A percentile compares a stretch with the other conserved stretches of the same genome.
These are phyloP conservation scores for Prolemur simus DNA, from an alignment of 2,113 vertebrate species.

Conservation along the genomic window DNA sequence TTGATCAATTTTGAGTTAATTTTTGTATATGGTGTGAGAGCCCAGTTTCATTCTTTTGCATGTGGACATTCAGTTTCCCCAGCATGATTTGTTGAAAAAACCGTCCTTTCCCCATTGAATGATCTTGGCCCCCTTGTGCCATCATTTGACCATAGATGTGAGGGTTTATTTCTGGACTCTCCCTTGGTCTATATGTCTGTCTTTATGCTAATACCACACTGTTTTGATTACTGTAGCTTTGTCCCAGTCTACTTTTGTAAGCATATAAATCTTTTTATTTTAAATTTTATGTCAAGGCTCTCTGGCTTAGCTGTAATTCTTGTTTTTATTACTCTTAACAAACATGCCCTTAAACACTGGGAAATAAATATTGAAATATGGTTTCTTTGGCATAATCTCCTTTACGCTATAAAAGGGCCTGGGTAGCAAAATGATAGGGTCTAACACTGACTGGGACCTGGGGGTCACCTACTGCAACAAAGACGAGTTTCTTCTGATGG, in stretches of 20 bases:
- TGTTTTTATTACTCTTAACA: background rate
- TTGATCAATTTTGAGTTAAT: background rate
- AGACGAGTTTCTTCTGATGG: background rate
- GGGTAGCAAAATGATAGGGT: background rate
- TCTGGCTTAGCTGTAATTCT: background rate
- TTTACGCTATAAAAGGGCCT: background rate
- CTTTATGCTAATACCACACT: background rate
- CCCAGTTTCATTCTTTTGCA: background rate
- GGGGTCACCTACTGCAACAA: background rate
- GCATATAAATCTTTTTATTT: background rate
- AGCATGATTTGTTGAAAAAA: background rate
- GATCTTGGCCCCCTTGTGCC: background rate
- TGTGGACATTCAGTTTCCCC: background rate
- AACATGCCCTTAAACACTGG: background rate
- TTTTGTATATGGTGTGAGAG: background rate
- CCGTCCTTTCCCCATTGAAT: background rate
- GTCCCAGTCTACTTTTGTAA: background rate
- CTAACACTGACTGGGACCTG: background rate
- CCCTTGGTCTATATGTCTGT: background rate
- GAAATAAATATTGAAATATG: background rate
- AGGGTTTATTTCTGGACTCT: background rate
- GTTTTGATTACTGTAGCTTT: background rate
- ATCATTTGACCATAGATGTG: background rate
- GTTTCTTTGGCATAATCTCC: background rate
- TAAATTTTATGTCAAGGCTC: background rate